Conservation (phyloP, 2,797 vertebrate species). For the Halcyon chelicuti region DNA sequence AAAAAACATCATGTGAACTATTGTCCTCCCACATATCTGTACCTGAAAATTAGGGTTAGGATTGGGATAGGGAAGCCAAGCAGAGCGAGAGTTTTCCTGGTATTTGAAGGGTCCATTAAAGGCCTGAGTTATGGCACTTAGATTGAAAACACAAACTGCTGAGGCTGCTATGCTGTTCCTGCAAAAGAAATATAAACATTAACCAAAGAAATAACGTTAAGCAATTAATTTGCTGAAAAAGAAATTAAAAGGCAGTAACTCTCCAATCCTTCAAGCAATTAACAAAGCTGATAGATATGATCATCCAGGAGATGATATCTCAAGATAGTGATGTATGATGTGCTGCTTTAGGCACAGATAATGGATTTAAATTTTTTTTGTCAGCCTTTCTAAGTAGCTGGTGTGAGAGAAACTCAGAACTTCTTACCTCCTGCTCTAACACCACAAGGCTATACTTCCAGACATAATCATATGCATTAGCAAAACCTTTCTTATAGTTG, state of each 20-base stretch:
- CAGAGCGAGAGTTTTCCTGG: constrained; percentile 95
- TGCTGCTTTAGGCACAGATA: background rate
- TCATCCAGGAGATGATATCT: background rate
- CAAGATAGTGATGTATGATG: background rate
- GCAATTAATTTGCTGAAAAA: background rate
- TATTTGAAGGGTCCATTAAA: constrained; percentile 97
- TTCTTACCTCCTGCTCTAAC: background rate
- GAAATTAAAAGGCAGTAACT: background rate
- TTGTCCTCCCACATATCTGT: background rate
- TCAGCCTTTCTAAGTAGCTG: background rate
- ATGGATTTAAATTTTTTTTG: background rate
- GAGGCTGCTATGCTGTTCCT: constrained; percentile 98
- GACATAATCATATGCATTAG: background rate
- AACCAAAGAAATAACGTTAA: background rate
- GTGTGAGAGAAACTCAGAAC: background rate
- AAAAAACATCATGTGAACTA: background rate
- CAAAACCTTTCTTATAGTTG: background rate
- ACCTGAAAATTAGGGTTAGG: constrained; percentile 98
- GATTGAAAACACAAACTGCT: constrained; percentile 96
- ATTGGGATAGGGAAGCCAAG: constrained; percentile 96
- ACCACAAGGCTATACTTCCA: background rate
- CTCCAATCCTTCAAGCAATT: background rate
- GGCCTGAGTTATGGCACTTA: constrained; percentile 92
- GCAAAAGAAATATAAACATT: constrained; percentile 25
- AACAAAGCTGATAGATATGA: background rate